These are phyloP conservation scores for Paralvinella palmiformis DNA, from an alignment of 1,140 invertebrate species.

Conservation along the genomic window DNA sequence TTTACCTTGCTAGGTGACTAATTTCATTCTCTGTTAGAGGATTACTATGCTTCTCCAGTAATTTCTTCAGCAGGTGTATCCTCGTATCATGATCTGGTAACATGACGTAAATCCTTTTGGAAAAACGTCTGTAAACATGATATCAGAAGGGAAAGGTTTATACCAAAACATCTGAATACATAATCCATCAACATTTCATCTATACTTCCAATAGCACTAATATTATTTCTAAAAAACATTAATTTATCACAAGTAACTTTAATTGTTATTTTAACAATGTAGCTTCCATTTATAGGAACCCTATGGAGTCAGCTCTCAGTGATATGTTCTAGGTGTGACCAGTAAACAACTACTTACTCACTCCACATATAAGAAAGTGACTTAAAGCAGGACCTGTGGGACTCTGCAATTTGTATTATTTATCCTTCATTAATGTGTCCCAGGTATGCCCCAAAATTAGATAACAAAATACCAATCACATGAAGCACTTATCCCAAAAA, in stretches of 20 bases:
- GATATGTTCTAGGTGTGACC: too few relatives aligned
- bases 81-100: constrained; percentile 78
- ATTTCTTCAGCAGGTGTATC: constrained; percentile 65
- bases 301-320: too few relatives aligned
- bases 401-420: too few relatives aligned
- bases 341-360: too few relatives aligned
- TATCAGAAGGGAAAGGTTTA: neutral
- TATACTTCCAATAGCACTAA: neutral
- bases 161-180: neutral
- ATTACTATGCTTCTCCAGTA: constrained; percentile 73
- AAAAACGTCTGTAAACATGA: constrained; percentile 61
- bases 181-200: neutral
- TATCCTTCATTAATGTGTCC: too few relatives aligned
- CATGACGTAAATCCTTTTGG: constrained; percentile 89
- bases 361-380: too few relatives aligned
- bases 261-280: neutral
- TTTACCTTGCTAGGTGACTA: constrained; percentile 58
- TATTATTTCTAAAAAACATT: neutral
- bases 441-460: too few relatives aligned
- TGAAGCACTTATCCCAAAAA: too few relatives aligned
- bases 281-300: too few relatives aligned
- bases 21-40: constrained; percentile 67
- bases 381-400: too few relatives aligned
- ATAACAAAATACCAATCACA: too few relatives aligned
- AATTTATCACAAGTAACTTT: neutral